Evolutionary conservation across 2,888 invertebrate species (phyloP).

Genomic region (Meteorus colon): DNA sequence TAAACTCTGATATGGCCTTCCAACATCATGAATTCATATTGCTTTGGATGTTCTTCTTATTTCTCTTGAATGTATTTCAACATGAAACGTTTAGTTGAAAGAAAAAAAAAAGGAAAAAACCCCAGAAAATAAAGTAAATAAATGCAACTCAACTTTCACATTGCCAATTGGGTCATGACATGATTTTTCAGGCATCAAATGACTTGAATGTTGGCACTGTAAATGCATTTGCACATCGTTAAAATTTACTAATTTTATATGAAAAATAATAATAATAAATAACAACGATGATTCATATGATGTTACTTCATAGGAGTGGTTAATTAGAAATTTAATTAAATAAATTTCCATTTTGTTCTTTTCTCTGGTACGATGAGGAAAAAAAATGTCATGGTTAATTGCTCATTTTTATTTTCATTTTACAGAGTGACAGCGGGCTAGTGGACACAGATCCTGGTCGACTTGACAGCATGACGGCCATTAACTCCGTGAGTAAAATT

Average conservation of each 20-base stretch:
- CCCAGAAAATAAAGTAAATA: too few species aligned
- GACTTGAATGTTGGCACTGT: slow-evolving; percentile 8
- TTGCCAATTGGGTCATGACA: slow-evolving; percentile 10
- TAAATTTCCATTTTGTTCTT: background rate
- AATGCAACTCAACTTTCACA: background rate
- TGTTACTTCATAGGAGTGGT: background rate
- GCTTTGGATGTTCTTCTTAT: background rate
- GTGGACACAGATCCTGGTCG: slow-evolving; percentile 72
- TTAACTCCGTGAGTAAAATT: slow-evolving; percentile 71
- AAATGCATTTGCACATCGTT: slow-evolving; percentile 8
- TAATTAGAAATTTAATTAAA: background rate
- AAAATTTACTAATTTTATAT: background rate
- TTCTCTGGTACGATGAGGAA: background rate
- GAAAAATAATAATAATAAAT: background rate
- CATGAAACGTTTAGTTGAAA: background rate
- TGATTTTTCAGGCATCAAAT: background rate
- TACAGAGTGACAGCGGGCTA: slow-evolving; percentile 73
- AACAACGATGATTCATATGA: background rate
- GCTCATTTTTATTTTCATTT: slow-evolving; percentile 45
- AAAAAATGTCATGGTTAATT: slow-evolving; percentile 5
- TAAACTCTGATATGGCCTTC: background rate
- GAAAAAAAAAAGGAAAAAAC: background rate
- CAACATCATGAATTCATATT: background rate
- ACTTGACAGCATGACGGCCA: slow-evolving; percentile 73
- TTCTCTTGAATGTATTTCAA: background rate